phyloP scores from a whole-genome alignment of 2,888 invertebrate genomes.

The Tenthredo mesomela region DNA sequence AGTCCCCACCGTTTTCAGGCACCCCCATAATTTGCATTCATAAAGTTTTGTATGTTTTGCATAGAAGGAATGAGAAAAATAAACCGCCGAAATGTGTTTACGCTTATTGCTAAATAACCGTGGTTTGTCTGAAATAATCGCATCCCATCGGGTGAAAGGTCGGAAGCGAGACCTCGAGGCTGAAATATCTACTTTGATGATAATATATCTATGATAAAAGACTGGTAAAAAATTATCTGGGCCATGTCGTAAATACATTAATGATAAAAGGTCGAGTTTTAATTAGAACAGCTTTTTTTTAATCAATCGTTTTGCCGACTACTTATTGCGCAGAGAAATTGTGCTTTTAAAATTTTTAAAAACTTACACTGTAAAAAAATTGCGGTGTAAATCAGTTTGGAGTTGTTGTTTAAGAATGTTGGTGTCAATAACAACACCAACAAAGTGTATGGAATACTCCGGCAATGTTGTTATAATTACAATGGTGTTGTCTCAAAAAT shows the following conservation, averaged over 20 bases:
- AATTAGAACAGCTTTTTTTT: not conserved
- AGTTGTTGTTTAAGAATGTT: too few relatives aligned
- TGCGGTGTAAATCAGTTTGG: too few relatives aligned
- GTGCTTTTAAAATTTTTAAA: not conserved
- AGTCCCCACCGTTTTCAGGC: too few relatives aligned
- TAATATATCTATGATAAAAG: not conserved
- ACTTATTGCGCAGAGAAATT: not conserved
- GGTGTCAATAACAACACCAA: too few relatives aligned
- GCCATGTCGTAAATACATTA: not conserved
- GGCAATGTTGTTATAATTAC: too few relatives aligned
- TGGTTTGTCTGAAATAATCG: not conserved
- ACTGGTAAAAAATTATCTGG: not conserved
- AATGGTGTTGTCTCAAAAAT: too few relatives aligned
- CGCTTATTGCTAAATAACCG: not conserved
- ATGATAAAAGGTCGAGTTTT: not conserved
- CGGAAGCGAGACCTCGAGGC: constrained; percentile 14
- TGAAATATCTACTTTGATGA: constrained; percentile 12
- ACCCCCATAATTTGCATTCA: not conserved
- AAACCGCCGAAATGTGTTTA: not conserved
- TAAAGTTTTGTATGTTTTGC: not conserved
- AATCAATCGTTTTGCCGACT: not conserved
- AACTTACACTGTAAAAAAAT: too few relatives aligned
- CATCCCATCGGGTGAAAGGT: constrained; percentile 18
- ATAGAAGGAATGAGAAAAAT: not conserved
- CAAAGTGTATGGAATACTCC: too few relatives aligned